Evolutionary conservation across 1,140 invertebrate genomes (phyloP).

Genomic region (Octopus bimaculoides): DNA sequence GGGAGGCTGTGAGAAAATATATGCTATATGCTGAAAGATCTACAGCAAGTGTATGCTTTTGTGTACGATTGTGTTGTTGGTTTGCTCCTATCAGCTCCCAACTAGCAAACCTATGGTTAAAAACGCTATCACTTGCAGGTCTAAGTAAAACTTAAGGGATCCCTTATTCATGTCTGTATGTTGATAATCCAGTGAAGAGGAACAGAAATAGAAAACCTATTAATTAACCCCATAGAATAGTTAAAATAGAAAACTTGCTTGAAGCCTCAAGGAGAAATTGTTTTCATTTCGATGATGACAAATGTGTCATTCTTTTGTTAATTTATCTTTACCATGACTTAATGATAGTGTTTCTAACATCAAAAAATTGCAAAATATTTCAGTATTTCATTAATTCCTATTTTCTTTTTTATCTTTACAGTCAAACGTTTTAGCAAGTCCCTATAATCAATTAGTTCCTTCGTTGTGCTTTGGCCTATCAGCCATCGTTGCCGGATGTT

Average conservation of each 20-base stretch:
- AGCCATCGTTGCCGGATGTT: conserved; percentile 60
- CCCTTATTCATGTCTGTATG: no score
- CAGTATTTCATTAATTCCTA: not conserved
- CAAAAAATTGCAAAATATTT: not conserved
- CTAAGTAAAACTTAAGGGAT: no score
- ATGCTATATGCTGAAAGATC: no score
- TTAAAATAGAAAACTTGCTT: not conserved
- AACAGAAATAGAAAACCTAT: no score
- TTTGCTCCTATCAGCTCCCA: no score
- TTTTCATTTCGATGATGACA: not conserved
- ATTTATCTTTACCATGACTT: not conserved
- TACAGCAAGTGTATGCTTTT: no score
- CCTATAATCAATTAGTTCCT: conserved; percentile 47
- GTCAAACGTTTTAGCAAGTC: conserved; percentile 31
- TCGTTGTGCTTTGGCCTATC: conserved; percentile 64
- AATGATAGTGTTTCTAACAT: not conserved
- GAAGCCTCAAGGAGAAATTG: not conserved
- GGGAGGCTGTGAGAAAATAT: no score
- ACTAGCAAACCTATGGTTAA: no score
- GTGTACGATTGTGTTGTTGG: no score
- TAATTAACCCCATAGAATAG: not conserved
- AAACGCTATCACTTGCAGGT: no score
- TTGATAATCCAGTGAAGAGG: no score
- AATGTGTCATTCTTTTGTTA: not conserved
- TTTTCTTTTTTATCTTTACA: conserved; percentile 16